A percentile compares a stretch with the other conserved stretches of the same genome.
These are phyloP conservation scores for Aurelia sp. DNA, from an alignment of 30 jellyfish, hydroid and myxozoan species.

Conservation along the genomic window DNA sequence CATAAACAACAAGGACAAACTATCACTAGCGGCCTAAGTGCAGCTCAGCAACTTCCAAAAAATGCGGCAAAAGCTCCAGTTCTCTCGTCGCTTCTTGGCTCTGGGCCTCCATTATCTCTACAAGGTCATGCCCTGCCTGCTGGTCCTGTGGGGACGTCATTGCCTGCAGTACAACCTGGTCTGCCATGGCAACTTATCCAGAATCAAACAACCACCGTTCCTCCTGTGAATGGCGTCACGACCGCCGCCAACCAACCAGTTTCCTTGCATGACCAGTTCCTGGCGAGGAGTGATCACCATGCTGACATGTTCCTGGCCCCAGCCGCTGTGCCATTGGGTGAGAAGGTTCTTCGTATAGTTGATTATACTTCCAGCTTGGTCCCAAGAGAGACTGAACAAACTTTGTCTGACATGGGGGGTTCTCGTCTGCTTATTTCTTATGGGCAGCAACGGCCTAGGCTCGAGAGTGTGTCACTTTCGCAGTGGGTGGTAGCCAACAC, in stretches of 20 bases:
- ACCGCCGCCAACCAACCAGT: neutral
- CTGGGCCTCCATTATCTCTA: too few relatives aligned
- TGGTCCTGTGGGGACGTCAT: too few relatives aligned
- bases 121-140: too few relatives aligned
- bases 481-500: neutral
- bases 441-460: neutral
- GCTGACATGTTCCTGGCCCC: conserved; percentile 5
- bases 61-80: too few relatives aligned
- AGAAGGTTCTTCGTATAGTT: neutral
- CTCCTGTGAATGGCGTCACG: too few relatives aligned
- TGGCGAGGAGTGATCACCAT: neutral
- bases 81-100: too few relatives aligned
- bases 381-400: neutral
- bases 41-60: neutral
- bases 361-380: neutral
- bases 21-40: neutral
- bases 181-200: too few relatives aligned
- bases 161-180: too few relatives aligned
- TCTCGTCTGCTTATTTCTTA: neutral
- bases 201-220: too few relatives aligned
- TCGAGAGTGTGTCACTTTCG: neutral
- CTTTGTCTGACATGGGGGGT: neutral
- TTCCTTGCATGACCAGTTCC: neutral
- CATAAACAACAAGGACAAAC: neutral
- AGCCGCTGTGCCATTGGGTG: neutral